phyloP scores from a whole-genome alignment of 2,113 vertebrate genomes.

The Microcebus jonahi region DNA sequence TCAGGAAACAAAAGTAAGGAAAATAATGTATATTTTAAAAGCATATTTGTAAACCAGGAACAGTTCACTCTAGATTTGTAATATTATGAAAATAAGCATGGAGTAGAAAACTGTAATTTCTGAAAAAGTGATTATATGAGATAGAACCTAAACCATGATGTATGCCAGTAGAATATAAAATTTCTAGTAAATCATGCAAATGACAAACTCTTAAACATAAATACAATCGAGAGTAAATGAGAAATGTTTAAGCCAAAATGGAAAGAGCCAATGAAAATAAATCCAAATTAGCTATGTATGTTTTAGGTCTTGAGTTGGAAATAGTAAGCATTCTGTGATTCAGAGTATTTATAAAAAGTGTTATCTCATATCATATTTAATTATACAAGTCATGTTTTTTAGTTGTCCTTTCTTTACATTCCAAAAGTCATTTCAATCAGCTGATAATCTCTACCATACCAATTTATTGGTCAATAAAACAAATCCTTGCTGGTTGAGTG shows the following conservation, averaged over 20 bases:
- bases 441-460: not conserved
- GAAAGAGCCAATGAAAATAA: not conserved
- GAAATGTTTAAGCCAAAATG: not conserved
- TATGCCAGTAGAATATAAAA: not conserved
- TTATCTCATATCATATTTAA: not conserved
- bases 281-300: not conserved
- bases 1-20: not conserved
- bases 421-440: not conserved
- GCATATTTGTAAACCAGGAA: not conserved
- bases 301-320: not conserved
- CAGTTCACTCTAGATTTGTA: not conserved
- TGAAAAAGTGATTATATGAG: not conserved
- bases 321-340: not conserved
- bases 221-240: conserved; percentile 26
- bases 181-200: conserved; percentile 7
- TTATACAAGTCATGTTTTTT: not conserved
- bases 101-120: not conserved
- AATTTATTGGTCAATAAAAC: not conserved
- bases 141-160: not conserved
- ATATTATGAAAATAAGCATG: not conserved
- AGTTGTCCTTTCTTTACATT: not conserved
- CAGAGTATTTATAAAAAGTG: not conserved
- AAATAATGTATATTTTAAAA: not conserved
- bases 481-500: not conserved
- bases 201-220: conserved; percentile 29